Conservation (phyloP, 2,113 vertebrate genomes). For the Mohoua ochrocephala region DNA sequence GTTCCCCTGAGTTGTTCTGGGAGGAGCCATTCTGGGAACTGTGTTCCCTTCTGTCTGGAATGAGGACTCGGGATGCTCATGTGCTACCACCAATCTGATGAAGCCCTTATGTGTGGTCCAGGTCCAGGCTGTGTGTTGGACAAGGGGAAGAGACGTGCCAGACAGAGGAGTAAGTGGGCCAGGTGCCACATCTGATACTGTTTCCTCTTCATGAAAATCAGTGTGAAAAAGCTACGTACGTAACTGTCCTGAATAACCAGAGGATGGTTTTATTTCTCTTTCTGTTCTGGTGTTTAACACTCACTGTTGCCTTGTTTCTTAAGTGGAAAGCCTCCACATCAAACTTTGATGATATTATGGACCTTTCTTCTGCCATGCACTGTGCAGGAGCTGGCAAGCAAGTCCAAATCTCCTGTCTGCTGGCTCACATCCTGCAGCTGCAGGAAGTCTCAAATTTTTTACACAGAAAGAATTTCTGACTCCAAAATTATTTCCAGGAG, state of each 20-base stretch:
- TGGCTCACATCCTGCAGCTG: slow-evolving; percentile 12
- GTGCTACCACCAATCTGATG: not conserved
- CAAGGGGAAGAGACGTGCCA: not conserved
- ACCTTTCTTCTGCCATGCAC: slow-evolving; percentile 25
- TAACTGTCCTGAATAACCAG: not conserved
- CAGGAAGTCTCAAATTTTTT: slow-evolving; percentile 62
- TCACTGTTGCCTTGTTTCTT: not conserved
- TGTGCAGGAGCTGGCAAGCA: not conserved
- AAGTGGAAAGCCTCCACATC: not conserved
- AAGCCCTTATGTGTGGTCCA: not conserved
- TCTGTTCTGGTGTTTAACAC: not conserved
- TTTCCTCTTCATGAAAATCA: not conserved
- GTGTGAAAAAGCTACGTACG: not conserved
- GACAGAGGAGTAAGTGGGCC: not conserved
- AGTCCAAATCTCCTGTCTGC: not conserved
- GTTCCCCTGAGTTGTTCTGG: not conserved
- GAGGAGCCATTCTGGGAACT: not conserved
- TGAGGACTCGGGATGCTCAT: not conserved
- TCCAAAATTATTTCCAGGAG: slow-evolving; percentile 68
- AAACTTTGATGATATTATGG: not conserved
- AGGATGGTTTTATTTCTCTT: not conserved
- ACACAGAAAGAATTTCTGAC: slow-evolving; percentile 43
- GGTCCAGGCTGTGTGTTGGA: not conserved
- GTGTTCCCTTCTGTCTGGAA: not conserved
- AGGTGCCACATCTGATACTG: not conserved